phyloP scores from a whole-genome alignment of 2,113 vertebrate species.

The Ictalurus furcatus region DNA sequence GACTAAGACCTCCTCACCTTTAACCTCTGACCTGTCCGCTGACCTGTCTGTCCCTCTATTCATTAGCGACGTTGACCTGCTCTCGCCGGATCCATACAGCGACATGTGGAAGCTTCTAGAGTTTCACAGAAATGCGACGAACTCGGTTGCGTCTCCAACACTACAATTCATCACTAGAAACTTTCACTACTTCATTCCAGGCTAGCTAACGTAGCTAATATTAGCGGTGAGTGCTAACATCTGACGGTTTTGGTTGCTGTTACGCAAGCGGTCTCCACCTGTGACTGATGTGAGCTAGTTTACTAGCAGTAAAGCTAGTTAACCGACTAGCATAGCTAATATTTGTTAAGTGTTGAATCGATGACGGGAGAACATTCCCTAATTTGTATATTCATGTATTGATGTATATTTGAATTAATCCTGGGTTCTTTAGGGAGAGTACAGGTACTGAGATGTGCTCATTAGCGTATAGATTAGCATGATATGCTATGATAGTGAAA shows the following conservation, averaged over 20 bases:
- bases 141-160: background rate
- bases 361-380: background rate
- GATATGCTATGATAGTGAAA: background rate
- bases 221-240: background rate
- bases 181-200: background rate
- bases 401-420: background rate
- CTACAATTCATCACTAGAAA: background rate
- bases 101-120: background rate
- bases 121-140: background rate
- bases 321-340: background rate
- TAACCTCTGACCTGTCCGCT: conserved; percentile 79
- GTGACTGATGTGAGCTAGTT: background rate
- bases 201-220: background rate
- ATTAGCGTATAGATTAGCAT: background rate
- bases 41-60: conserved; percentile 69
- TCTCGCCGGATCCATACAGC: background rate
- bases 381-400: background rate
- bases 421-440: background rate
- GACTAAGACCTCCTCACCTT: conserved; percentile 67
- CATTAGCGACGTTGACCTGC: conserved; percentile 50
- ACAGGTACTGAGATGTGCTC: background rate
- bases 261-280: background rate
- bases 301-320: background rate
- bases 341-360: background rate
- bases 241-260: background rate